These are phyloP conservation scores for Corythornis leucogaster DNA, from an alignment of 2,797 vertebrate species.

Conservation along the genomic window DNA sequence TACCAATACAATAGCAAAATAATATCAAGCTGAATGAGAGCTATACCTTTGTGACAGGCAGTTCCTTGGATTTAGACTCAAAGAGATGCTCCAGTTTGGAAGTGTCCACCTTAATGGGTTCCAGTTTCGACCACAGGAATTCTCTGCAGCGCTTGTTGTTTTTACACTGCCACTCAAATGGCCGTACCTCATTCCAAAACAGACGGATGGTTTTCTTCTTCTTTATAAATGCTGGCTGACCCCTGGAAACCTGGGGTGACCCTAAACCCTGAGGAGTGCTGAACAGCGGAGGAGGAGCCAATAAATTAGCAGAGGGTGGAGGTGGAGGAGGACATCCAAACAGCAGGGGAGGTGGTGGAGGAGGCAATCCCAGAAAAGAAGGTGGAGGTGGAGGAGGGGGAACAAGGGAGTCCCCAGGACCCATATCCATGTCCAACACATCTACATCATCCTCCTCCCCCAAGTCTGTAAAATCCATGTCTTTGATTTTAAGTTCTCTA, in stretches of 20 bases:
- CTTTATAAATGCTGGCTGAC: slow-evolving; percentile 91
- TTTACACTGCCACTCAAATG: slow-evolving; percentile 91
- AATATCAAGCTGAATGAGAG: slow-evolving; percentile 17
- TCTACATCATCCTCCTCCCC: slow-evolving; percentile 93
- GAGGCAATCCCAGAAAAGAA: slow-evolving; percentile 80
- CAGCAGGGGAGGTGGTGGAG: slow-evolving; percentile 88
- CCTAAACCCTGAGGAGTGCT: slow-evolving; percentile 78
- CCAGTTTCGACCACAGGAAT: slow-evolving; percentile 96
- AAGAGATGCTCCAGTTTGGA: slow-evolving; percentile 97
- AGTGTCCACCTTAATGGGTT: slow-evolving; percentile 94
- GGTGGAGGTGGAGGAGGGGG: slow-evolving; percentile 88
- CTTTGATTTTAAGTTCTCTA: slow-evolving; percentile 94
- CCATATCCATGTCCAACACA: slow-evolving; percentile 88
- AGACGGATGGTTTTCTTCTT: slow-evolving; percentile 99
- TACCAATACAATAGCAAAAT: slow-evolving; percentile 46
- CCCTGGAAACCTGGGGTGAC: slow-evolving; percentile 87
- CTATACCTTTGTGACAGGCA: slow-evolving; percentile 94
- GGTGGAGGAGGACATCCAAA: slow-evolving; percentile 89
- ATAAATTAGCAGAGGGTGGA: slow-evolving; percentile 84
- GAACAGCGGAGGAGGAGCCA: slow-evolving; percentile 87
- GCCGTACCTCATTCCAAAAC: slow-evolving; percentile 97
- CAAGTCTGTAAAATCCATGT: slow-evolving; percentile 98
- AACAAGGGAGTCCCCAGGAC: slow-evolving; percentile 80
- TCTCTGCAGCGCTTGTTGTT: slow-evolving; percentile 90
- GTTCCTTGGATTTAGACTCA: slow-evolving; percentile 97